These are phyloP conservation scores for Aphaenogaster rudis DNA, from an alignment of 1,140 invertebrate species.

Conservation along the genomic window DNA sequence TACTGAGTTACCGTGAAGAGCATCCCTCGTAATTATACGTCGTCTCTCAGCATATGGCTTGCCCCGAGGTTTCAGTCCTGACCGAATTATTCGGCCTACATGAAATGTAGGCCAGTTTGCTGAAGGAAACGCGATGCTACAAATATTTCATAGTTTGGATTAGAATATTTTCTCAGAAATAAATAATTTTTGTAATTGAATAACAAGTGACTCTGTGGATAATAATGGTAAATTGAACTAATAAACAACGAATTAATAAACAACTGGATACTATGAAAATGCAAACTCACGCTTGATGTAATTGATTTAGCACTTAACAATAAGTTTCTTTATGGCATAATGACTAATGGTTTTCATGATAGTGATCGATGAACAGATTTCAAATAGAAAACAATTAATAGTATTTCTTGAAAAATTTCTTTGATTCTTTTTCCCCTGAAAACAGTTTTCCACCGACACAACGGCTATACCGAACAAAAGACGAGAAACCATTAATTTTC, in stretches of 20 bases:
- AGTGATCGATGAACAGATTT: slow-evolving; percentile 10
- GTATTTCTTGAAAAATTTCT: not conserved
- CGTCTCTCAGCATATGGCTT: slow-evolving; percentile 79
- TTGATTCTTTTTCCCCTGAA: not conserved
- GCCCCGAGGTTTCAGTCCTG: slow-evolving; percentile 57
- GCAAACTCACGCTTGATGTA: not conserved
- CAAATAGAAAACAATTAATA: not conserved
- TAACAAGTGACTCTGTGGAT: not conserved
- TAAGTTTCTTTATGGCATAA: not conserved
- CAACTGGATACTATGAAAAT: not conserved
- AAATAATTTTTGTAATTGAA: not conserved
- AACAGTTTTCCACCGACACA: not conserved
- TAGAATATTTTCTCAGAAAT: not conserved
- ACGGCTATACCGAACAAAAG: not conserved
- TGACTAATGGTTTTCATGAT: not conserved
- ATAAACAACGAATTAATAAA: slow-evolving; percentile 8
- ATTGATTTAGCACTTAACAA: not conserved
- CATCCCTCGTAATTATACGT: slow-evolving; percentile 86
- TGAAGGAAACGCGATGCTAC: slow-evolving; percentile 25
- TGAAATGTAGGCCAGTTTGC: slow-evolving; percentile 62
- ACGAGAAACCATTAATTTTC: slow-evolving; percentile 14
- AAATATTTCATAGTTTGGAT: not conserved
- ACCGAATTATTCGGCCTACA: slow-evolving; percentile 62
- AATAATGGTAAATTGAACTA: not conserved
- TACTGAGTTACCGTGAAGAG: slow-evolving; percentile 64